Percentiles rank a stretch among this genome's conserved stretches.
These are phyloP conservation scores for Thymelicus acteon DNA, from an alignment of 2,888 invertebrate genomes.

Conservation along the genomic window DNA sequence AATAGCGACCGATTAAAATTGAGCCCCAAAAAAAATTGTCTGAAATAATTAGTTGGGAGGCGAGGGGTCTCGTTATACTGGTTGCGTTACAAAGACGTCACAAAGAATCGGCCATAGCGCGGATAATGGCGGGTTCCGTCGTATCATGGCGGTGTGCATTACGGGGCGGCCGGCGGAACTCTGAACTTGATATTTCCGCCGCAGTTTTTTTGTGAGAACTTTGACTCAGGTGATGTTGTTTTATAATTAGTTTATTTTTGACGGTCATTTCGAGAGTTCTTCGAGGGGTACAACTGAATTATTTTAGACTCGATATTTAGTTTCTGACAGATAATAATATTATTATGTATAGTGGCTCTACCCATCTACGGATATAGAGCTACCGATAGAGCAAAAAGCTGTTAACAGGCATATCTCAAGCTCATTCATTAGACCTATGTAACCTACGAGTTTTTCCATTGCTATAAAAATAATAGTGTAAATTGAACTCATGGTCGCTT, in stretches of 20 bases:
- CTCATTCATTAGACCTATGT: too few species aligned
- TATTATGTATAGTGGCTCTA: too few species aligned
- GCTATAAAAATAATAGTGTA: too few species aligned
- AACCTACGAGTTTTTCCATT: too few species aligned
- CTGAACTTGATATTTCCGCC: constrained; percentile 72
- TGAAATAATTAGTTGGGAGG: constrained; percentile 33
- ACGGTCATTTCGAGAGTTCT: background rate
- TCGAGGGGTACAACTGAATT: background rate
- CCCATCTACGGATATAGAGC: too few species aligned
- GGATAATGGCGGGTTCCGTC: constrained; percentile 64
- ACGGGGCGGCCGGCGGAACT: constrained; percentile 62
- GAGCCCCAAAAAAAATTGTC: constrained; percentile 46
- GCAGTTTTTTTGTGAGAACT: constrained; percentile 40
- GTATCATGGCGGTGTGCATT: constrained; percentile 74
- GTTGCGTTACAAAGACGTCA: constrained; percentile 48
- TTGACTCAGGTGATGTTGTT: constrained; percentile 13
- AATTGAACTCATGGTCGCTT: too few species aligned
- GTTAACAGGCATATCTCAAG: too few species aligned
- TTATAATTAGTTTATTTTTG: background rate
- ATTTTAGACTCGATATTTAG: background rate
- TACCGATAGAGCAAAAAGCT: too few species aligned
- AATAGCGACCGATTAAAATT: constrained; percentile 44
- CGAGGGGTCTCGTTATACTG: constrained; percentile 46
- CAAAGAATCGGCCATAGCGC: constrained; percentile 49
- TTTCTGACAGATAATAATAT: too few species aligned